Evolutionary conservation across 2,888 invertebrate genomes (phyloP), one percentile per base, ranked within the genome.

Genomic region (Cerastoderma edule): DNA sequence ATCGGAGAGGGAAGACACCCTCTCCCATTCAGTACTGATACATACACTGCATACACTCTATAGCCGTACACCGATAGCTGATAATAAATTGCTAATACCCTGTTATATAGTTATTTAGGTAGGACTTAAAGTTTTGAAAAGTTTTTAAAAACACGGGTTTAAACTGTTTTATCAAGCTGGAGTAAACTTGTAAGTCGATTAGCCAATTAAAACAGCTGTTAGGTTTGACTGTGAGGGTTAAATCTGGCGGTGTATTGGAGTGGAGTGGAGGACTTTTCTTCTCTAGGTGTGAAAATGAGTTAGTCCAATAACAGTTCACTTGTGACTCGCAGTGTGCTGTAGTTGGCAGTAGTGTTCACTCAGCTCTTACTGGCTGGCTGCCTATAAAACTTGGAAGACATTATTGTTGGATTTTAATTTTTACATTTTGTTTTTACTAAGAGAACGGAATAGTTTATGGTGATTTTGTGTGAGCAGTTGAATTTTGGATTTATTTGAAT

Each of bases 281-380:
- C 2, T n/a, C 60, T 60, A 60, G 60, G 60, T 60, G 60, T 60
- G 60, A 60, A 60, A 60, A 60, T 60, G 60, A 60, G 60, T 60
- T 39, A n/a, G 60, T 60, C 60, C 60, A 60, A 60, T 60, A 60
- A 60, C 60, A 27, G 39, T 39, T 60, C 50, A 24, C n/a, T 10
- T n/a, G 50, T 22, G 24, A 24, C 22, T 57, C 16, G 32, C 33
- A 22, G 39, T 60, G 60, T 33, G 39, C 60, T 22, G 60, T 33
- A 60, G 60, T 32, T n/a, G 57, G 32, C 56, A n/a, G 56, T 53
- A 53, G 53, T n/a, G n/a, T n/a, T n/a, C n/a, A n/a, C n/a, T n/a
- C n/a, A n/a, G n/a, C n/a, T n/a, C n/a, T n/a, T n/a, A n/a, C n/a
- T n/a, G n/a, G n/a, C n/a, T n/a, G n/a, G n/a, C n/a, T n/a, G n/a